Conservation (phyloP, 1,140 invertebrate species). For the Apocrypta bakeri region DNA sequence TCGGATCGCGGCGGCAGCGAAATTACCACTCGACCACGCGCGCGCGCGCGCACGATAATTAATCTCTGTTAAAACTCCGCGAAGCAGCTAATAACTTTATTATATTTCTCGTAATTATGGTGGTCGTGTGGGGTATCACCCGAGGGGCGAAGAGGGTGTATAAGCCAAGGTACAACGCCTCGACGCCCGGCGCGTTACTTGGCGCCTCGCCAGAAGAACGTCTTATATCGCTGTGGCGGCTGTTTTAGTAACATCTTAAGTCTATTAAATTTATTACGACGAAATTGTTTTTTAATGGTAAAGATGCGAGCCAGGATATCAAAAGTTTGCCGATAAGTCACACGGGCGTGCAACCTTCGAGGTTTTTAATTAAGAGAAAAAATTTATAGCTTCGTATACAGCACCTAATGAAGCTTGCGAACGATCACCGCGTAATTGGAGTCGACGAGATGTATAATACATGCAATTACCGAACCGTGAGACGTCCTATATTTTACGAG, state of each 20-base stretch:
- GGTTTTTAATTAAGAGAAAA: background rate
- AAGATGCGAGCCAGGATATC: background rate
- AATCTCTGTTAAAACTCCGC: background rate
- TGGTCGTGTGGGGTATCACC: background rate
- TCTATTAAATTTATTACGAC: conserved; percentile 19
- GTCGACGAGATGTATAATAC: no score
- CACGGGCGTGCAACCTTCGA: background rate
- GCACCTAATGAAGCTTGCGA: no score
- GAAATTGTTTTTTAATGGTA: conserved; percentile 22
- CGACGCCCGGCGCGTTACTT: no score
- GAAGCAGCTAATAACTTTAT: conserved; percentile 1
- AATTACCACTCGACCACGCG: background rate
- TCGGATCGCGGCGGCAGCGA: background rate
- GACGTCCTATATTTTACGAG: no score
- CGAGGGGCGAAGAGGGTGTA: background rate
- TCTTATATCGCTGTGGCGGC: conserved; percentile 11
- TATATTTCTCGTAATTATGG: conserved; percentile 3
- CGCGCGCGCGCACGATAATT: background rate
- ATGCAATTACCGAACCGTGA: no score
- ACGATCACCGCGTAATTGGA: no score
- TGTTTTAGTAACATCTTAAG: conserved; percentile 24
- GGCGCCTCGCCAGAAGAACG: background rate
- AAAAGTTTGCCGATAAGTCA: background rate
- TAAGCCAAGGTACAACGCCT: conserved; percentile 17
- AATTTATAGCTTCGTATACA: no score